A percentile compares a stretch with the other conserved stretches of the same genome.
phyloP scores from a whole-genome alignment of 2,797 vertebrate species.

The Ficedula albicollis region DNA sequence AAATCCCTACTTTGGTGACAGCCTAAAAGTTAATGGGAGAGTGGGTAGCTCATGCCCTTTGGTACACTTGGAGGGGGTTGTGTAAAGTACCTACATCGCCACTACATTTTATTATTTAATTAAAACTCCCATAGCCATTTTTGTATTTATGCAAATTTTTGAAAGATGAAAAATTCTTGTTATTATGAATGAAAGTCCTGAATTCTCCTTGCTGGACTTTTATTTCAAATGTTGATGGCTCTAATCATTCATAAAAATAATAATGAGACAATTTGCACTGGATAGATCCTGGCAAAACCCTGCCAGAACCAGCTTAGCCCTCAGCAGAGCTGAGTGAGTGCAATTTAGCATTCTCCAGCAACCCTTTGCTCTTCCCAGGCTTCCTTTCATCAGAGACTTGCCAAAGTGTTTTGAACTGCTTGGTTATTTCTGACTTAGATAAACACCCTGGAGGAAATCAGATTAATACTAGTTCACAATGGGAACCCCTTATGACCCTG shows the following conservation, averaged over 20 bases:
- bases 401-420: slow-evolving; percentile 30
- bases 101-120: neutral
- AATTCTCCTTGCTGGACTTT: neutral
- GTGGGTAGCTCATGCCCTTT: neutral
- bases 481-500: neutral
- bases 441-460: slow-evolving; percentile 38
- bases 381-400: slow-evolving; percentile 14
- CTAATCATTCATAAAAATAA: neutral
- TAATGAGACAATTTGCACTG: neutral
- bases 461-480: slow-evolving; percentile 47
- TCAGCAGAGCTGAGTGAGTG: neutral
- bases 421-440: slow-evolving; percentile 44
- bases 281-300: neutral
- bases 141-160: neutral
- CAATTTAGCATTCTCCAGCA: slow-evolving; percentile 16
- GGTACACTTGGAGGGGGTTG: neutral
- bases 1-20: neutral
- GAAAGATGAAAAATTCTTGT: neutral
- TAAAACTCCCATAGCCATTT: neutral
- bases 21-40: neutral
- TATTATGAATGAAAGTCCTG: neutral
- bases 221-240: neutral
- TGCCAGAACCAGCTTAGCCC: neutral
- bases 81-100: neutral
- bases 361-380: neutral